A percentile compares a stretch with the other conserved stretches of the same genome.
Conservation (phyloP, 2,888 invertebrate genomes). For the Acleris cristana region DNA sequence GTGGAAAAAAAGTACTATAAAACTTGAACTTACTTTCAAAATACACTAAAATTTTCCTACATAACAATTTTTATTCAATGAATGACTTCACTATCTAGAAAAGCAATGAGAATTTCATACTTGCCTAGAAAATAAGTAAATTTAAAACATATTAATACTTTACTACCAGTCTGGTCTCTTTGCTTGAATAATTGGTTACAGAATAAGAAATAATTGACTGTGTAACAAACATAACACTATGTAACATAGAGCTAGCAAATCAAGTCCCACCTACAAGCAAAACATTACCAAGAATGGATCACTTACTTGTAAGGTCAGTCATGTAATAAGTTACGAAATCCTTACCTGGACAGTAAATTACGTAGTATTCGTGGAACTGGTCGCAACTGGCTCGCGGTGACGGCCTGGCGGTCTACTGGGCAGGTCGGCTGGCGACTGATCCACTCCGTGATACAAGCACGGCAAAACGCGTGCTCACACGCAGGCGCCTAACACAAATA, state of each 20-base stretch:
- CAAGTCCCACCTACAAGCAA: slow-evolving; percentile 10
- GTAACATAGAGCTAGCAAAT: slow-evolving; percentile 16
- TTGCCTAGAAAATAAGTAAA: too few species aligned
- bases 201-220: too few species aligned
- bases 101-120: too few species aligned
- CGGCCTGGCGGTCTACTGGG: slow-evolving; percentile 95
- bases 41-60: too few species aligned
- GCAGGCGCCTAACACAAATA: slow-evolving; percentile 89
- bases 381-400: slow-evolving; percentile 94
- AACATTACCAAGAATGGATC: slow-evolving; percentile 18
- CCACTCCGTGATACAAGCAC: slow-evolving; percentile 97
- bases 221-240: neutral
- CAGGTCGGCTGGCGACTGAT: slow-evolving; percentile 96
- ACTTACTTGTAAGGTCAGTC: slow-evolving; percentile 32
- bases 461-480: slow-evolving; percentile 98
- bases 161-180: too few species aligned
- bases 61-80: too few species aligned
- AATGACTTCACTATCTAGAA: too few species aligned
- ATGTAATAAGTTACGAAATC: slow-evolving; percentile 47
- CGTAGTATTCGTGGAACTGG: slow-evolving; percentile 96
- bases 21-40: too few species aligned
- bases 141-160: too few species aligned
- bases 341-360: slow-evolving; percentile 93
- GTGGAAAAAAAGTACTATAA: slow-evolving; percentile 45
- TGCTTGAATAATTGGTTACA: too few species aligned